Percentiles rank a stretch among this genome's conserved stretches.
Conservation (phyloP, 2,797 vertebrate genomes). For the Prionace glauca region DNA sequence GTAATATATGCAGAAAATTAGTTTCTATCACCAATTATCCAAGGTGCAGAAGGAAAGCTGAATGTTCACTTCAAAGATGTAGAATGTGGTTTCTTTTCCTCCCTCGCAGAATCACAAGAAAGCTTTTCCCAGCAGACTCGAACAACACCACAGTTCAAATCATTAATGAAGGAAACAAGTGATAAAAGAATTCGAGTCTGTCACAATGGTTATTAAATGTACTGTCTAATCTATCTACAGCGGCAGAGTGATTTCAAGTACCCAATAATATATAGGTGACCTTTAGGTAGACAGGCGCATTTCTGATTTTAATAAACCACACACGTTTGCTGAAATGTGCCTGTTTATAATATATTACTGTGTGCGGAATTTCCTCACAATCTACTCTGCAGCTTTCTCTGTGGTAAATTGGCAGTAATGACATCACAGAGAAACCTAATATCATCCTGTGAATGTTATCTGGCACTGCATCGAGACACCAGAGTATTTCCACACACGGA, state of each 20-base stretch:
- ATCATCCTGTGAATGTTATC: conserved; percentile 15
- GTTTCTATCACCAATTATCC: neutral
- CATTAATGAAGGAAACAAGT: conserved; percentile 31
- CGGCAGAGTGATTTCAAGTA: conserved; percentile 3
- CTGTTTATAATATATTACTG: conserved; percentile 19
- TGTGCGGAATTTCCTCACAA: conserved; percentile 27
- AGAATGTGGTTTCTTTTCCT: neutral
- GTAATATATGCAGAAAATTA: conserved; percentile 26
- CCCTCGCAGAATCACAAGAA: conserved; percentile 18
- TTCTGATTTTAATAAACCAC: conserved; percentile 30
- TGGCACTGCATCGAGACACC: neutral
- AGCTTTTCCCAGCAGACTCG: neutral
- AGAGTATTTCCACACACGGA: conserved; percentile 14
- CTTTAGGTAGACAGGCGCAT: conserved; percentile 14
- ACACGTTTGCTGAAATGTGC: conserved; percentile 22
- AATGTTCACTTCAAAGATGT: conserved; percentile 1
- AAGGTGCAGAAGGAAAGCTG: neutral
- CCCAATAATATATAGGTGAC: conserved; percentile 32
- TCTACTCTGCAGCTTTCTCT: conserved; percentile 11
- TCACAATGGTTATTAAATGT: conserved; percentile 2
- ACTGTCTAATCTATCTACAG: conserved; percentile 20
- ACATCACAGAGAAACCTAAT: conserved; percentile 30
- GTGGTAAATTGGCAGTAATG: conserved; percentile 35
- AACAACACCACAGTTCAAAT: conserved; percentile 31
- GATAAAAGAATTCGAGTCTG: conserved; percentile 33